Base-by-base conservation (phyloP, 2,113 vertebrate genomes). In the Periophthalmus modestus region DNA sequence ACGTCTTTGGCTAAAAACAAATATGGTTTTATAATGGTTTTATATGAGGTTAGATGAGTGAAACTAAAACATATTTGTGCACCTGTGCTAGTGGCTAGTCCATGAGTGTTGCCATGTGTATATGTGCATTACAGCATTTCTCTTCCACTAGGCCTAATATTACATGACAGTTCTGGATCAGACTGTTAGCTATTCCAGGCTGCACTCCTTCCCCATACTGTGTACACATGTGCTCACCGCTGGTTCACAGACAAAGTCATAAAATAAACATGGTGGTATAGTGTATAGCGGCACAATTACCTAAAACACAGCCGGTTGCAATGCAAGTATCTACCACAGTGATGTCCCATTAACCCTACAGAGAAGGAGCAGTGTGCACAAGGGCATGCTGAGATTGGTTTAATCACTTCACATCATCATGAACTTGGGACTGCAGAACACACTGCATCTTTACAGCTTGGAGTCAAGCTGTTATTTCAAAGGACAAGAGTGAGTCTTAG, bases 161-260 rank as follows among this genome's bases (percentile, higher is more conserved):
- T 86, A 88, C 84, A 72, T 90, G 93, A 94, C 92, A 93, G 90
- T 90, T 92, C 81, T 92, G 87, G 91, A 91, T 91, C 89, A 89
- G 81, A 85, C 84, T 90, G 78, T 81, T 72, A 89, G 89, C 85
- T 78, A 87, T 89, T 83, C 78, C 88, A 74, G 78, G 80, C 73
- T 85, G 69, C 72, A 79, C 79, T 77, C 58, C 59, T 62, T 72
- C 61, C 65, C 59, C 67, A 71, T 55, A 78, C 66, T 68, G 54
- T 48, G 2, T 66, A 74, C 69, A 73, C n/a, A 58, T 15, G 28
- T 21, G 65, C 39, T 61, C 74, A 75, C 66, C 72, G 77, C 69
- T 74, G 65, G 46, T 68, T 54, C 68, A 47, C 72, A 70, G 50
- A 67, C 52, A 80, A 61, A 46, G 15, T 57, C 7, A 73, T 57